Base-by-base conservation (phyloP, 2,888 invertebrate species). In the Coenonympha glycerion region DNA sequence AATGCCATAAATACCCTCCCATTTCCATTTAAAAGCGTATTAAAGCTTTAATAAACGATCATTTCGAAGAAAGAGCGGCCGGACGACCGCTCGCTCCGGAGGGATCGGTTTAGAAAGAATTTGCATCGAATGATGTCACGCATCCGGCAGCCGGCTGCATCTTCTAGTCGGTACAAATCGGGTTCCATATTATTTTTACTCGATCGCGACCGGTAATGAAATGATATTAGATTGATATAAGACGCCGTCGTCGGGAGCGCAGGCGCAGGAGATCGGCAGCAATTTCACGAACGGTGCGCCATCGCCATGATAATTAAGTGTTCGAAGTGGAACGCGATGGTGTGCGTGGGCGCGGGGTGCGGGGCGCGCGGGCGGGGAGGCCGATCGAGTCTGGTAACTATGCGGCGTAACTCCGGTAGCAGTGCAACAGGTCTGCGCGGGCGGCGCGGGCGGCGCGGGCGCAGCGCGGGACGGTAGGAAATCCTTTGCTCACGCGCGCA, bases 321-420 rank as follows among this genome's bases (percentile, higher is more conserved):
- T 79, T 76, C 72, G 76, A n/a, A n/a, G n/a, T n/a, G n/a, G n/a
- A 71, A 68, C 66, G 69, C 62, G 66, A 63, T 69, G 66, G 61
- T 68, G 80, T 78, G 79, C 79, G 83, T 71, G 80, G 79, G 74
- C 70, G 71, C 63, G 65, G 44, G 57, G 59, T n/a, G 59, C 52
- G 60, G 68, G 63, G 63, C 57, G 64, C 63, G 67, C 42, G 41
- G 58, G 61, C 53, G 59, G 69, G 65, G 66, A 72, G 71, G 81
- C 82, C 81, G 80, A 83, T 80, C 84, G 73, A 80, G 80, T 81
- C 84, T 79, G 84, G 86, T 85, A 87, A 86, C 82, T 86, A 87
- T 84, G 85, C 86, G 81, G 87, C 86, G 87, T 87, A 87, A 87
- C 86, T 86, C 87, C 86, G 80, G 87, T 87, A 87, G 87, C 87